Evolutionary conservation across 2,113 vertebrate species (phyloP).

Genomic region (Jacana jacana): DNA sequence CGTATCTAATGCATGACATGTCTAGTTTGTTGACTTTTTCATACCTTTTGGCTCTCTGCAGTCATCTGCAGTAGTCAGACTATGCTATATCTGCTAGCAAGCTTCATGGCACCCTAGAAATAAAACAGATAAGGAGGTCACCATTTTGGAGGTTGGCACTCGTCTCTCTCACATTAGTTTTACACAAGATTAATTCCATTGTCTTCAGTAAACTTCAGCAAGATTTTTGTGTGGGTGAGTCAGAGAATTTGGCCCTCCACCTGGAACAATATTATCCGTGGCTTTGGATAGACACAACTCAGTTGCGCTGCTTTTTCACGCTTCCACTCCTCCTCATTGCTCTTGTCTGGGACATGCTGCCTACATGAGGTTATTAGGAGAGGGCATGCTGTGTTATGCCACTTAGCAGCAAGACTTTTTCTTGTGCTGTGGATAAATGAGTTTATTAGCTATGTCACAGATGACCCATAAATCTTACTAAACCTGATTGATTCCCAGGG

Average conservation of each 20-base stretch:
- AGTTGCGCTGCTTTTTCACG: not conserved
- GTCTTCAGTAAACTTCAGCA: not conserved
- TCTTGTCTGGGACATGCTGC: not conserved
- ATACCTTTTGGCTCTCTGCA: not conserved
- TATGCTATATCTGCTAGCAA: not conserved
- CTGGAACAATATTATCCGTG: not conserved
- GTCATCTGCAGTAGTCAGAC: not conserved
- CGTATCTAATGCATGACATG: not conserved
- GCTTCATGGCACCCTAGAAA: not conserved
- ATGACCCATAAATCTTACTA: not conserved
- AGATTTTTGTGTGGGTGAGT: not conserved
- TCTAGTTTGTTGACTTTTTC: not conserved
- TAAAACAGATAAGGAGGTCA: not conserved
- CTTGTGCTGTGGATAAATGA: not conserved
- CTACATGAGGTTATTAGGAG: not conserved
- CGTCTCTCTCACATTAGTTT: not conserved
- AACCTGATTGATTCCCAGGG: not conserved
- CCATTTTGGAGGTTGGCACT: not conserved
- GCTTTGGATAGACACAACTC: not conserved
- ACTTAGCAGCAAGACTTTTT: not conserved
- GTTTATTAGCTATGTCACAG: not conserved
- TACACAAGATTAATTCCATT: not conserved
- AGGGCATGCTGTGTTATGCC: not conserved
- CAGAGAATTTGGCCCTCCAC: conserved; percentile 25
- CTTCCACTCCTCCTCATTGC: not conserved